phyloP scores from a whole-genome alignment of 2,888 invertebrate genomes.

The Heliconius sara region DNA sequence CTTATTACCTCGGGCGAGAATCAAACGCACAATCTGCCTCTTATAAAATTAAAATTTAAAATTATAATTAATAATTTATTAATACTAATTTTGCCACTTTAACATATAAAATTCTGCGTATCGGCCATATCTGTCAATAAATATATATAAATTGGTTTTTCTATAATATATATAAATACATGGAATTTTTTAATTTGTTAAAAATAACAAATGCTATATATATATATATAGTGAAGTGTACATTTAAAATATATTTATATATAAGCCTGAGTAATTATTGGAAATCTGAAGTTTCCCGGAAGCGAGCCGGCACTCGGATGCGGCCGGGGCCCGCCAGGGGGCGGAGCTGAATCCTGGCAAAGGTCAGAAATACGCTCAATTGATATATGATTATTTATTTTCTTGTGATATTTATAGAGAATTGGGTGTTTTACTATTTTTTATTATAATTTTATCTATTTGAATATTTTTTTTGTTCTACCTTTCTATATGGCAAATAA shows the following conservation, averaged over 20 bases:
- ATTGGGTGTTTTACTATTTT: background rate
- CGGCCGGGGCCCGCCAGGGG: conserved; percentile 42
- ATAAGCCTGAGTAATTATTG: conserved; percentile 53
- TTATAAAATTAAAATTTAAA: no score
- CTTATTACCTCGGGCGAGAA: no score
- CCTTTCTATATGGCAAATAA: background rate
- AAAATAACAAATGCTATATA: background rate
- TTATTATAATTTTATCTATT: background rate
- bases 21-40: no score
- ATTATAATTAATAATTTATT: no score
- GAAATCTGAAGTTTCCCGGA: conserved; percentile 51
- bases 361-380: conserved; percentile 34
- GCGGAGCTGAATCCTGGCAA: conserved; percentile 35
- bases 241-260: conserved; percentile 48
- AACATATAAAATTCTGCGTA: background rate
- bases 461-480: background rate
- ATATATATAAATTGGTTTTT: background rate
- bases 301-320: conserved; percentile 44
- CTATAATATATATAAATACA: background rate
- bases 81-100: background rate
- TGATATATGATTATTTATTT: conserved; percentile 4
- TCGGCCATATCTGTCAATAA: background rate
- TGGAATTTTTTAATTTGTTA: background rate
- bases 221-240: conserved; percentile 1
- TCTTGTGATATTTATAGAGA: background rate